Evolutionary conservation across 2,113 vertebrate genomes (phyloP).

Genomic region (Oceanodroma tethys): DNA sequence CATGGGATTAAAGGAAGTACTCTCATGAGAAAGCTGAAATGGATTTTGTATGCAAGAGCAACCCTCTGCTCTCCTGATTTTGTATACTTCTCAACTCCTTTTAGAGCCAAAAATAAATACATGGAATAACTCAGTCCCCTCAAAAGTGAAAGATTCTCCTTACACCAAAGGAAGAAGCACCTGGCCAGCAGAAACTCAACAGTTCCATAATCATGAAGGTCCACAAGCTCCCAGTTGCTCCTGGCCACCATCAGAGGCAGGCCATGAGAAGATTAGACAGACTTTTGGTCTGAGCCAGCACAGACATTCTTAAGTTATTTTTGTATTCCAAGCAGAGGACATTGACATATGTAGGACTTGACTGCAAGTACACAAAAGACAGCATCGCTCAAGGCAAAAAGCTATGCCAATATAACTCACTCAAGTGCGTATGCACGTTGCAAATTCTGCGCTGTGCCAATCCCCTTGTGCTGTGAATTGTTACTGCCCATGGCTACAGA

Average conservation of each 20-base stretch:
- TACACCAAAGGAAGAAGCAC: background rate
- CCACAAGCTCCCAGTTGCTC: background rate
- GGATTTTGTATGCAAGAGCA: background rate
- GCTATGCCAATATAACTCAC: background rate
- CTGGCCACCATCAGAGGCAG: background rate
- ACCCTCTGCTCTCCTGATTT: background rate
- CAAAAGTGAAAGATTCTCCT: background rate
- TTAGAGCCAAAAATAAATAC: background rate
- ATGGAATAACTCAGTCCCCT: background rate
- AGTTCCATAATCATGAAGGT: background rate
- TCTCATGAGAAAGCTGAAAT: background rate
- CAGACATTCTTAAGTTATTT: background rate
- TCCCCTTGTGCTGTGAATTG: background rate
- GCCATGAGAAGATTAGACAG: background rate
- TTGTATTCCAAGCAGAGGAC: background rate
- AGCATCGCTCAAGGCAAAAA: background rate
- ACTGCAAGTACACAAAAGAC: background rate
- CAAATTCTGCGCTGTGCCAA: background rate
- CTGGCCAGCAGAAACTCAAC: background rate
- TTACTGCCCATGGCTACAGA: background rate
- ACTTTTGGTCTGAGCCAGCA: background rate
- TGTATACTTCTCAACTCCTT: background rate
- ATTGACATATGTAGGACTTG: background rate
- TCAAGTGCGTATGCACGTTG: fast-evolving
- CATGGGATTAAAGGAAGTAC: background rate